Evolutionary conservation across 1,140 invertebrate genomes (phyloP), one percentile per base, ranked within the genome.

Genomic region (Xylocopa sonorina): DNA sequence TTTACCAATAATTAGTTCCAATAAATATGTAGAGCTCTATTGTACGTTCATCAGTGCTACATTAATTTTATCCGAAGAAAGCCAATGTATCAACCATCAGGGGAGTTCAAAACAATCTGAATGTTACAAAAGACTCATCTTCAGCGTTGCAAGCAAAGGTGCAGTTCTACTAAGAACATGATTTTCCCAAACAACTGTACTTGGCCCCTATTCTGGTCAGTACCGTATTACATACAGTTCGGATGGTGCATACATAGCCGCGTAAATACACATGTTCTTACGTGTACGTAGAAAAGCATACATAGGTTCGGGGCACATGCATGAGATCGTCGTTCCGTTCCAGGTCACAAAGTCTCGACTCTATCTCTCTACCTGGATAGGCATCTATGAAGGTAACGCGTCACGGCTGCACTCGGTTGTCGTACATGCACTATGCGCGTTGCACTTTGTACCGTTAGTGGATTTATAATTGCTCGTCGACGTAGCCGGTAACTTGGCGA

Each of bases 401-500:
- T 41, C 48, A 43, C 46, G 71, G 71, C 50, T 63, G 67, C 79
- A 46, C 72, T 79, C 63, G 72, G 77, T 84, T 83, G 82, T 82
- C 76, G 73, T 69, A 81, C 79, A 78, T 80, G 82, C 82, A 80
- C 68, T 66, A 80, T 78, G 77, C 64, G 67, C 81, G 58, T 58
- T 81, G 82, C 75, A 84, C 58, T 84, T 74, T 85, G 84, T 85
- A 85, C 84, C 84, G 84, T 85, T 85, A 85, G 43, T 38, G 69
- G 66, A 69, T 38, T 75, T 85, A 79, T 82, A 78, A 85, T 78
- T 82, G 78, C 64, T 55, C 78, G 73, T 71, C 72, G 58, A 41
- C 43, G 48, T n/a, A n/a, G n/a, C n/a, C n/a, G n/a, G n/a, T n/a
- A 32, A 32, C 72, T 80, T 60, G 46, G 72, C 53, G 34, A 48